These are phyloP conservation scores for Psophia crepitans DNA, from an alignment of 2,113 vertebrate genomes.

Conservation along the genomic window DNA sequence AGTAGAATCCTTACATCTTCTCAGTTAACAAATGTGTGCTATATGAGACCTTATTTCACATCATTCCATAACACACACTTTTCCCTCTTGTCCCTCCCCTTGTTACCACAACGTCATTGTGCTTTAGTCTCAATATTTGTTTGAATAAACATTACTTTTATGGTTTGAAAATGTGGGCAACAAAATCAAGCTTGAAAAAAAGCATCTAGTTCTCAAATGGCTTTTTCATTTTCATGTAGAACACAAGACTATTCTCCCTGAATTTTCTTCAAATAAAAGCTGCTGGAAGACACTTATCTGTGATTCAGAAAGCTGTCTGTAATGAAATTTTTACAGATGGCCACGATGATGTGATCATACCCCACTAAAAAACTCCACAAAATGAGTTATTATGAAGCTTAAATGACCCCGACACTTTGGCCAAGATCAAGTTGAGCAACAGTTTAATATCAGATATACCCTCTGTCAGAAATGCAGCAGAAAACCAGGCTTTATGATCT, in stretches of 20 bases:
- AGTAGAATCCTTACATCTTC: not conserved
- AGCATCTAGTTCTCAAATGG: not conserved
- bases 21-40: not conserved
- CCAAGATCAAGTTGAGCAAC: not conserved
- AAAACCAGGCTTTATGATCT: not conserved
- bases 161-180: not conserved
- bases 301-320: not conserved
- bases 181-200: not conserved
- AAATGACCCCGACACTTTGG: not conserved
- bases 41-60: not conserved
- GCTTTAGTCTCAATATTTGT: not conserved
- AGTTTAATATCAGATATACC: not conserved
- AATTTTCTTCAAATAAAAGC: not conserved
- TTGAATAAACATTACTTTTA: not conserved
- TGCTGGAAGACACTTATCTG: not conserved
- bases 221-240: not conserved
- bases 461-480: not conserved
- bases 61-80: not conserved
- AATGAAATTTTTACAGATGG: not conserved
- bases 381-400: not conserved
- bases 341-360: not conserved
- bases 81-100: not conserved
- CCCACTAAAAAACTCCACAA: not conserved
- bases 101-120: not conserved
- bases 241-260: not conserved